phyloP scores from a whole-genome alignment of 2,797 vertebrate species.

The Brachyalestes nurse region DNA sequence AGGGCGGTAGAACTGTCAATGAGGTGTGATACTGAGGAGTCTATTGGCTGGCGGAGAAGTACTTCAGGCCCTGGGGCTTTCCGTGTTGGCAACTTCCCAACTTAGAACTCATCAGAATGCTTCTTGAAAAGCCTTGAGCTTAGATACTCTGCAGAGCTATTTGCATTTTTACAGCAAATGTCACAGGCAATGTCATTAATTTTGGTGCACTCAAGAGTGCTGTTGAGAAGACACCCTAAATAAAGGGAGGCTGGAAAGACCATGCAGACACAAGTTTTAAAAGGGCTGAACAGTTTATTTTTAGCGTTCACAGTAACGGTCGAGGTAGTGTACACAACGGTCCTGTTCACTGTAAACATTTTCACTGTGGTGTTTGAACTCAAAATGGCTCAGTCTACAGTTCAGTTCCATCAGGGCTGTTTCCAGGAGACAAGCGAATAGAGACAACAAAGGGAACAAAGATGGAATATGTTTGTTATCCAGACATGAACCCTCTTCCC shows the following conservation, averaged over 20 bases:
- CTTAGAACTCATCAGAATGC: background rate
- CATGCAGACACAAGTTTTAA: constrained; percentile 37
- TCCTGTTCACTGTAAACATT: constrained; percentile 27
- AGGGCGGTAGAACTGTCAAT: constrained; percentile 60
- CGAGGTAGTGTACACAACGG: constrained; percentile 52
- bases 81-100: background rate
- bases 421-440: constrained; percentile 23
- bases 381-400: constrained; percentile 12
- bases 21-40: constrained; percentile 60
- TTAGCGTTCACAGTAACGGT: constrained; percentile 33
- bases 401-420: constrained; percentile 21
- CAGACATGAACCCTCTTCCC: constrained; percentile 28
- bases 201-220: background rate
- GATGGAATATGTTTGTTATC: background rate
- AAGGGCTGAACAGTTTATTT: constrained; percentile 59
- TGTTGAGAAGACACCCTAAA: background rate
- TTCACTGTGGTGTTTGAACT: constrained; percentile 4
- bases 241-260: background rate
- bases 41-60: constrained; percentile 7
- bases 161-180: background rate
- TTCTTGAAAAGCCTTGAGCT: background rate
- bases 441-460: constrained; percentile 25
- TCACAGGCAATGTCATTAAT: background rate
- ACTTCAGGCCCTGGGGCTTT: constrained; percentile 7
- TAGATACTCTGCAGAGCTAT: background rate